Evolutionary conservation across 2,113 vertebrate genomes (phyloP).

Genomic region (Oncorhynchus gorbuscha): DNA sequence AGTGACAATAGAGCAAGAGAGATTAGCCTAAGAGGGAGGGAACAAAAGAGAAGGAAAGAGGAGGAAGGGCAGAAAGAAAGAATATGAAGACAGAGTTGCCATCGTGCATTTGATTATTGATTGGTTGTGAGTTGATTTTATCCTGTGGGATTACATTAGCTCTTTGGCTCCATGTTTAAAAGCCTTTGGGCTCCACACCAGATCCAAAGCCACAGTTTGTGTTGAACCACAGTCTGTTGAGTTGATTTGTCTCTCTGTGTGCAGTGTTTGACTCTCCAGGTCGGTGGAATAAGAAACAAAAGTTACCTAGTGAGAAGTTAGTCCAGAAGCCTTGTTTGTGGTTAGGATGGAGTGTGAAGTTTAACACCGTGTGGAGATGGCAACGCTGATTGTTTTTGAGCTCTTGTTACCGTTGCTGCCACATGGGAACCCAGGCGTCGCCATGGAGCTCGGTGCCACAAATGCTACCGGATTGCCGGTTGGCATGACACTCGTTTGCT

Average conservation of each 20-base stretch:
- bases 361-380: slow-evolving; percentile 17
- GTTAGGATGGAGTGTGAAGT: neutral
- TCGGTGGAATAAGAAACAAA: slow-evolving; percentile 10
- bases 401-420: slow-evolving; percentile 15
- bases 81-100: neutral
- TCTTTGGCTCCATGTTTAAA: slow-evolving; percentile 54
- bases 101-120: slow-evolving; percentile 52
- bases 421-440: slow-evolving; percentile 22
- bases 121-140: slow-evolving; percentile 48
- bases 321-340: neutral
- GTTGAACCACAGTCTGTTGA: neutral
- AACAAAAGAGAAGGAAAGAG: slow-evolving; percentile 1
- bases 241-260: slow-evolving; percentile 33
- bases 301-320: slow-evolving; percentile 29
- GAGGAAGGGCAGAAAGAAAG: slow-evolving; percentile 6
- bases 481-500: slow-evolving; percentile 60
- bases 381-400: slow-evolving; percentile 29
- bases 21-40: slow-evolving; percentile 3
- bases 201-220: slow-evolving; percentile 30
- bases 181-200: slow-evolving; percentile 47
- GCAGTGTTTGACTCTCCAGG: slow-evolving; percentile 6
- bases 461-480: slow-evolving; percentile 45
- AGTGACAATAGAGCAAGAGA: neutral
- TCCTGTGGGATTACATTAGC: slow-evolving; percentile 44
- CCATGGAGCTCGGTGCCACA: neutral